Evolutionary conservation across 2,888 invertebrate genomes (phyloP), one percentile per base, ranked within the genome.

Genomic region (Antitype chi): DNA sequence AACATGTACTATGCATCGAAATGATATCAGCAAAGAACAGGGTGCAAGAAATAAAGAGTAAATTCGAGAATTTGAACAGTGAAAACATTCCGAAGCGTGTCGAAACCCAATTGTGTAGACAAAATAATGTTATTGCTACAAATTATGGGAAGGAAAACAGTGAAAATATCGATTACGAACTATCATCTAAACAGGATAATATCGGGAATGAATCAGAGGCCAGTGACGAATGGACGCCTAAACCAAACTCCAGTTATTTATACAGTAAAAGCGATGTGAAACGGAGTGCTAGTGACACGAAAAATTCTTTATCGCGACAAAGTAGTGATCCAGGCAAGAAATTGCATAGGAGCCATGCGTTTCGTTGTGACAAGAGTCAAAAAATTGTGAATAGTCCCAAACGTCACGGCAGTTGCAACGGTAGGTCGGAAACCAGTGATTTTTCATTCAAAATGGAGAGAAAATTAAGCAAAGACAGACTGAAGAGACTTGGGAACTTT

Each of bases 31-130:
- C 94, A 80, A 93, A 94, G 89, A 97, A 96, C 90, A 96, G 97
- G 94, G 98, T 98, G 64, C 97, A 97, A 95, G 97, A 97, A 70
- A 97, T 98, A 82, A 97, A 97, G 91, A 97, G 96, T 92, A 97
- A 97, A 94, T 98, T 98, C 89, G 98, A 98, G 89, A 97, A 94
- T 90, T 91, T 97, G 72, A 96, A 91, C 76, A 89, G 88, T 9
- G 95, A 96, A 64, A 92, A 88, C 74, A 91, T 92, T n/a, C 89
- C 91, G 25, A 71, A 80, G 20, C 74, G 79, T 11, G 60, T 72
- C 13, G 87, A 87, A 5, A 76, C 66, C 9, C 87, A 87, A 8
- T 59, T 85, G 89, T 89, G 82, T 70, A 91, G 90, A 88, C 87
- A 89, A 20, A 89, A 85, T 25, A 77, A 85, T 77, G 81, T 74